A percentile compares a stretch with the other conserved stretches of the same genome.
These are phyloP conservation scores for Acestrorhynchus altus DNA, from an alignment of 2,797 vertebrate species.

Conservation along the genomic window DNA sequence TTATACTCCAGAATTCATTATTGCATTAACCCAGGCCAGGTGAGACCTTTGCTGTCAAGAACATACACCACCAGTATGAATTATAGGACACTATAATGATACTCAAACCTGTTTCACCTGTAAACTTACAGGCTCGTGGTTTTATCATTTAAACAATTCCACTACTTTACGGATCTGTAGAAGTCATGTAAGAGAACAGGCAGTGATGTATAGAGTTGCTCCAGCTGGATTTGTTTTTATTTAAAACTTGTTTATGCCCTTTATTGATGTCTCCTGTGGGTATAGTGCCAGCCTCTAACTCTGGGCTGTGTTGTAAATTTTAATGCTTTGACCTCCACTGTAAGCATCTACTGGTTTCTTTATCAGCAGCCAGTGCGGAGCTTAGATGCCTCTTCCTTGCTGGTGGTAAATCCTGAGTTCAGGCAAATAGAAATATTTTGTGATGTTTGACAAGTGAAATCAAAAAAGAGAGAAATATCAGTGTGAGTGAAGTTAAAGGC, in stretches of 20 bases:
- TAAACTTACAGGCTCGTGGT: slow-evolving; percentile 8
- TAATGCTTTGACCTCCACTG: slow-evolving; percentile 6
- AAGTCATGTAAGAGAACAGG: not conserved
- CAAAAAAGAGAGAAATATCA: no score
- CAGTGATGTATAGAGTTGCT: not conserved
- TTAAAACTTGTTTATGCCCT: not conserved
- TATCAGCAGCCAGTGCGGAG: not conserved
- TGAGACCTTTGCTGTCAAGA: no score
- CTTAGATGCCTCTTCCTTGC: not conserved
- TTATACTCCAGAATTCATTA: no score
- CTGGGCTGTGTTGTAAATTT: slow-evolving; percentile 10
- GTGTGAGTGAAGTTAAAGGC: no score
- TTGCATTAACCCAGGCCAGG: no score
- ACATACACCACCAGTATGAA: no score
- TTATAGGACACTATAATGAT: no score
- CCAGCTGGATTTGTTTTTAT: not conserved
- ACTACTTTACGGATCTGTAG: not conserved
- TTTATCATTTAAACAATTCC: slow-evolving; percentile 13
- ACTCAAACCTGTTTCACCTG: no score
- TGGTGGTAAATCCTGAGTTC: not conserved
- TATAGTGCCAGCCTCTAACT: not conserved
- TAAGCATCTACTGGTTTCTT: slow-evolving; percentile 5
- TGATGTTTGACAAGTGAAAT: not conserved
- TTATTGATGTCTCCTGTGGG: slow-evolving; percentile 2
- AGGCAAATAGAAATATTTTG: not conserved